phyloP scores from a whole-genome alignment of 2,113 vertebrate species.

The Heptranchias perlo region DNA sequence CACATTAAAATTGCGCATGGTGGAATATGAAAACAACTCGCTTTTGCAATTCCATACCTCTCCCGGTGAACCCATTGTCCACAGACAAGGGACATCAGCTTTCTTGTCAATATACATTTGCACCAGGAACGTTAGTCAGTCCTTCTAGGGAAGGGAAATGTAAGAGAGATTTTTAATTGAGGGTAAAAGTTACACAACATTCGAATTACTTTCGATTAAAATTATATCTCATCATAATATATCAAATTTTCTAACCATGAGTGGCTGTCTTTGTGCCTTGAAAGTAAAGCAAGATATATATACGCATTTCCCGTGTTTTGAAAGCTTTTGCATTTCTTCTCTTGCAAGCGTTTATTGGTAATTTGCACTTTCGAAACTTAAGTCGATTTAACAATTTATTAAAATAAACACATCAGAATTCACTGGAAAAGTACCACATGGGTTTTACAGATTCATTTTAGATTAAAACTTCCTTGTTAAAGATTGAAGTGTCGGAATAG shows the following conservation, averaged over 20 bases:
- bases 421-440: neutral
- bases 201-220: neutral
- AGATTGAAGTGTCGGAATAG: neutral
- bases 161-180: neutral
- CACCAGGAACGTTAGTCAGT: no score
- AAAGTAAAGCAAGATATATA: neutral
- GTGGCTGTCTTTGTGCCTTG: neutral
- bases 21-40: neutral
- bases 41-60: neutral
- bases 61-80: neutral
- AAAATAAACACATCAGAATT: neutral
- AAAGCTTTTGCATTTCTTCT: neutral
- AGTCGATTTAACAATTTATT: neutral
- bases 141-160: neutral
- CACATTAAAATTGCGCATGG: neutral
- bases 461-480: neutral
- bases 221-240: neutral
- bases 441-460: neutral
- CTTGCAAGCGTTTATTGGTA: neutral
- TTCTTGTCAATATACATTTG: neutral
- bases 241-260: neutral
- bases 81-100: neutral
- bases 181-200: neutral
- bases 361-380: neutral
- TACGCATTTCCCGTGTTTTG: neutral